Evolutionary conservation across 2,797 vertebrate species (phyloP), one percentile per base, ranked within the genome.

Genomic region (Xenopus petersii): DNA sequence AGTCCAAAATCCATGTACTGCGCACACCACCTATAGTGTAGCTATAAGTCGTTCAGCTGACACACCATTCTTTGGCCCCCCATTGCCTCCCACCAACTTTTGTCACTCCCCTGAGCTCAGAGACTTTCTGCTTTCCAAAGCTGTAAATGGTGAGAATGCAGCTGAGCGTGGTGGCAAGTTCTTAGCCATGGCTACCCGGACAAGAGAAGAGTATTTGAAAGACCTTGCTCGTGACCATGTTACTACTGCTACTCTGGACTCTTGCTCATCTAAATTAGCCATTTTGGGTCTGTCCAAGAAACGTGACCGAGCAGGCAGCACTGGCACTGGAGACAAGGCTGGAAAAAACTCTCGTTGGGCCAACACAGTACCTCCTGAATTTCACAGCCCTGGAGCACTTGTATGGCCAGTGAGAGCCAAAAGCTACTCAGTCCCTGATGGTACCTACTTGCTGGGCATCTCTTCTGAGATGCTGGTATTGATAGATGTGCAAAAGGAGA

Each of bases 11-110:
- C 91, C 93, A 77, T 93, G 94, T 85, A 91, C 92, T 0, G 84
- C 91, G 0, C 87, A 91, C 82, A 93, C 94, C 73, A 90, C 91
- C 12, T 98, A 98, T 92, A 95, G 94, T 81, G 93, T 98, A 83
- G 95, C 95, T 0, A 93, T 98, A 74, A 97, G 94, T 46, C 93
- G 95, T 72, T 95, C 95, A 49, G 94, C 95, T 87, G 95, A 98
- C 91, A 94, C 95, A 33, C 95, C 95, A 0, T 87, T 92, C 30
- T 97, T 98, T 0, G 95, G 95, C 0, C 95, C 95, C 0, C 88
- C 92, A 47, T 92, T 97, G 75, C 93, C 94, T 0, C 91, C 91
- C 30, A 93, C 92, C 2, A 88, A 86, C 16, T 97, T 98, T 79
- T 81, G 84, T 0, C 89, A 91, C 68, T 91, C 92, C 0, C 78